Percentiles rank a stretch among this genome's conserved stretches.
Evolutionary conservation across 2,113 vertebrate genomes (phyloP).

Genomic region (Archilochus colubris): DNA sequence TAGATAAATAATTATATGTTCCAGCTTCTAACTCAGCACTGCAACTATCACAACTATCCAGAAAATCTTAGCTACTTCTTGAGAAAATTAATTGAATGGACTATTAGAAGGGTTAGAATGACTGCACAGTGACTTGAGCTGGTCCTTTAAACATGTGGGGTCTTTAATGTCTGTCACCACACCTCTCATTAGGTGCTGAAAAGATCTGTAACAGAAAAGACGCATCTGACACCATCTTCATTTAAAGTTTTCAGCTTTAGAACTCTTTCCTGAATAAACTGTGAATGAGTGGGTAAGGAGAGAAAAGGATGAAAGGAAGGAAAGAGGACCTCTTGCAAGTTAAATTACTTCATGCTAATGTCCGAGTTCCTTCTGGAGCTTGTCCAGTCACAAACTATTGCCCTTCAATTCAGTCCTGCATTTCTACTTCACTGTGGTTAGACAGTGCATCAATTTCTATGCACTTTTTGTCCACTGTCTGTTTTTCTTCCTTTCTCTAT

Average conservation of each 20-base stretch:
- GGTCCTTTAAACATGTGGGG: background rate
- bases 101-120: background rate
- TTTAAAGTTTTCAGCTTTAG: background rate
- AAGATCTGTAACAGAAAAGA: background rate
- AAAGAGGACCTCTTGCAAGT: background rate
- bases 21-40: background rate
- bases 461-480: background rate
- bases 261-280: background rate
- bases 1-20: background rate
- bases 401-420: background rate
- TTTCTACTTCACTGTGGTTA: constrained; percentile 14
- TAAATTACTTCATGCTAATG: background rate
- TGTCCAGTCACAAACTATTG: background rate
- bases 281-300: background rate
- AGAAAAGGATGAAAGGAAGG: background rate
- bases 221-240: background rate
- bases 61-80: background rate
- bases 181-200: background rate
- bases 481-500: constrained; percentile 42
- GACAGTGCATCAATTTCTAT: background rate
- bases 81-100: background rate
- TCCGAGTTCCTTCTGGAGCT: background rate
- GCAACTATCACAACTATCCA: background rate
- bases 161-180: background rate
- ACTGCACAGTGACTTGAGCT: background rate